Evolutionary conservation across 2,888 invertebrate genomes (phyloP).

Genomic region (Gastrophysa polygoni): DNA sequence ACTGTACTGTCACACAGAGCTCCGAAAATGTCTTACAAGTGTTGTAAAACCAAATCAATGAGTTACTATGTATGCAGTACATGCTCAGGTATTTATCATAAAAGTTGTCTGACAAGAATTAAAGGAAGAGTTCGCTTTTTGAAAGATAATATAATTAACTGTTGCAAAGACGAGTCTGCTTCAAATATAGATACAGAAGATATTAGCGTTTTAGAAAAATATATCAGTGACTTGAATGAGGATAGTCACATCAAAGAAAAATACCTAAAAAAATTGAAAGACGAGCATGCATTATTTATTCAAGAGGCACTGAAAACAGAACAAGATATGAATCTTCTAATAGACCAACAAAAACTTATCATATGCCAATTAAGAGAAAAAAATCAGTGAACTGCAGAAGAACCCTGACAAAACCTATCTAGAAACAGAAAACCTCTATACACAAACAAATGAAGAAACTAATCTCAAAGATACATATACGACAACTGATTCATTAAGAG

Average conservation of each 20-base stretch:
- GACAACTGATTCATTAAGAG: neutral
- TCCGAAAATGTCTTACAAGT: neutral
- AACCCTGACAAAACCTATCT: neutral
- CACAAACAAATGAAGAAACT: neutral
- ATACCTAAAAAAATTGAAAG: slow-evolving; percentile 5
- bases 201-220: slow-evolving; percentile 8
- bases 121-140: neutral
- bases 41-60: neutral
- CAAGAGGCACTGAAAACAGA: slow-evolving; percentile 9
- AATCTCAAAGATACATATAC: neutral
- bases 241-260: slow-evolving; percentile 3
- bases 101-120: slow-evolving; percentile 2
- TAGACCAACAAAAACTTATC: slow-evolving; percentile 7
- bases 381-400: neutral
- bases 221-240: slow-evolving; percentile 7
- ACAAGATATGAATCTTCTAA: slow-evolving; percentile 1
- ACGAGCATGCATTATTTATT: slow-evolving; percentile 2
- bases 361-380: neutral
- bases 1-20: neutral
- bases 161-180: neutral
- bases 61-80: neutral
- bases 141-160: slow-evolving; percentile 6
- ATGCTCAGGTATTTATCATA: slow-evolving; percentile 2
- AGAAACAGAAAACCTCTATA: neutral
- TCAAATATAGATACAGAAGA: neutral